phyloP scores from a whole-genome alignment of 2,113 vertebrate genomes.

The Calyptommatus sinebrachiatus region DNA sequence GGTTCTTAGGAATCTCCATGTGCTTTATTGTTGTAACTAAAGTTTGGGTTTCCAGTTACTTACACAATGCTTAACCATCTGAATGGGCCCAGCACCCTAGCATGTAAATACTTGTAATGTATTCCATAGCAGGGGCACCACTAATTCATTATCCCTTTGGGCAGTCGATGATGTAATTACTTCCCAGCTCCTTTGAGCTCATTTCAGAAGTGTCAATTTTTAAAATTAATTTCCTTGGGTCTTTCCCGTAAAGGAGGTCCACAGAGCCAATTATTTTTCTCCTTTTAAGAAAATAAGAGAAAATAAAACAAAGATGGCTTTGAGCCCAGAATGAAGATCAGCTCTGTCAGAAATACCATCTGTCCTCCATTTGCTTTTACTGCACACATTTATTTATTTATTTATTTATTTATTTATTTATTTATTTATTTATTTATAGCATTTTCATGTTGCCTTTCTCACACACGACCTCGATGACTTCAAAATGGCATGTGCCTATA shows the following conservation, averaged over 20 bases:
- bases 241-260: background rate
- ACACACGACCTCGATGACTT: too few relatives aligned
- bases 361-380: background rate
- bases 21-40: too few relatives aligned
- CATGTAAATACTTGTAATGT: too few relatives aligned
- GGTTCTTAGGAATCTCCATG: too few relatives aligned
- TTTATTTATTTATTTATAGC: too few relatives aligned
- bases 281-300: background rate
- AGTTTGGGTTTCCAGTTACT: too few relatives aligned
- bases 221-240: background rate
- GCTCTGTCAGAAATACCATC: background rate
- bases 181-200: too few relatives aligned
- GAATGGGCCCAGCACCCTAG: too few relatives aligned
- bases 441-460: too few relatives aligned
- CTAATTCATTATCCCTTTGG: background rate
- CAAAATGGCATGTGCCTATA: too few relatives aligned
- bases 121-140: background rate
- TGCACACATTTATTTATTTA: background rate
- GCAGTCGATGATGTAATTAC: background rate
- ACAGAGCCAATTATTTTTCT: background rate
- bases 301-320: background rate
- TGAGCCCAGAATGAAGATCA: background rate
- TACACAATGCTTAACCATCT: too few relatives aligned
- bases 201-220: background rate
- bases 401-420: too few relatives aligned